These are phyloP conservation scores for Stratiomys singularior DNA, from an alignment of 2,888 invertebrate species.

Conservation along the genomic window DNA sequence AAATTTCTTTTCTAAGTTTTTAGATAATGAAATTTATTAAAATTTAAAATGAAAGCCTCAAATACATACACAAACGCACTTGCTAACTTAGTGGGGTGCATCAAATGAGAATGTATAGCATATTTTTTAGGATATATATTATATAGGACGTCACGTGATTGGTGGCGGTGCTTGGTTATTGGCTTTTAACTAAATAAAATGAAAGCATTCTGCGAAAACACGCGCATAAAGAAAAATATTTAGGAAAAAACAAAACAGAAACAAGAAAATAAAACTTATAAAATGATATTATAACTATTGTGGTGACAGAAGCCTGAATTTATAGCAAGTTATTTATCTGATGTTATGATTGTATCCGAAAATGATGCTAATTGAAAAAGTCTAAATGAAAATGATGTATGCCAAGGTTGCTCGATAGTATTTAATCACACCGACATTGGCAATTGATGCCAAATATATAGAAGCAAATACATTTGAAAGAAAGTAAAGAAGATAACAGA, in stretches of 20 bases:
- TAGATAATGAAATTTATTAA: constrained; percentile 32
- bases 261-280: no score
- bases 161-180: constrained; percentile 38
- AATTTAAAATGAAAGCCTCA: constrained; percentile 35
- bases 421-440: background rate
- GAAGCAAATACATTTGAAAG: background rate
- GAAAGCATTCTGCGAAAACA: constrained; percentile 1
- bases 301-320: constrained; percentile 18
- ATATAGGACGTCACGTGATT: constrained; percentile 18
- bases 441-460: background rate
- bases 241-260: background rate
- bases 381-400: background rate
- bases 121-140: constrained; percentile 33
- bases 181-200: constrained; percentile 31
- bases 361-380: background rate
- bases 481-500: background rate
- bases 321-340: constrained; percentile 15
- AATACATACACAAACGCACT: background rate
- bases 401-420: background rate
- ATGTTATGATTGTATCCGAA: constrained; percentile 15
- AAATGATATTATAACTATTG: background rate
- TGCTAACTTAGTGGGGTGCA: background rate
- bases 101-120: constrained; percentile 16
- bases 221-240: constrained; percentile 3
- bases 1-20: constrained; percentile 3